Evolutionary conservation across 2,113 vertebrate species (phyloP), one percentile per base, ranked within the genome.

Genomic region (Tachysurus vachellii): DNA sequence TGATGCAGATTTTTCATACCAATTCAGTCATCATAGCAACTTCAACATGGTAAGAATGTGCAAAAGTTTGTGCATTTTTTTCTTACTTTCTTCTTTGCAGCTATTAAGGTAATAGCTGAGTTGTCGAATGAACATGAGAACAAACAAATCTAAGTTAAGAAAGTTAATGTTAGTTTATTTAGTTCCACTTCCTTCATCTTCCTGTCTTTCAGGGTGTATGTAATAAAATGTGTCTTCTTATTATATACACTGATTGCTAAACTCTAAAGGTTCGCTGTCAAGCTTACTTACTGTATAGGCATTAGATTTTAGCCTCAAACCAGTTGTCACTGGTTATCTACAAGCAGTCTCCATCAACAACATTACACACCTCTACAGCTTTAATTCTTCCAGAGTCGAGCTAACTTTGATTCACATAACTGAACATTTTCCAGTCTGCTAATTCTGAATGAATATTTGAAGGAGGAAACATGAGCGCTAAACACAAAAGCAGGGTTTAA

Each of bases 401-500:
- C 53, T 80, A 31, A 36, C 14, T 31, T 23, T 62, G 28, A 16
- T 44, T 76, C 6, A 85, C 42, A 77, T 47, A 77, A 53, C 21
- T 7, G 23, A 85, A 53, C 10, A 8, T 36, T 23, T 42, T 71
- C 28, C 11, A 14, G 36, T 84, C 17, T 56, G 28, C n/a, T 7
- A 28, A 17, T 44, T 17, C 44, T 53, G 23, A 61, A 17, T 50
- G 28, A 64, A 77, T 26, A 21, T 77, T 53, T 64, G 56, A 19
- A 7, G 8, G 21, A 26, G 44, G 17, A 79, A 54, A 79, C 28
- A 36, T 77, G 9, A 28, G 47, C 21, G 16, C 8, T 6, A 75
- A 76, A 75, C 57, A 86, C 19, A 28, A 80, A 68, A 59, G 75
- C 50, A 68, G 14, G 19, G 31, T 66, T 79, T 66, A 31, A 42